Percentiles rank a stretch among this genome's conserved stretches.
phyloP scores from a whole-genome alignment of 2,113 vertebrate species.

The Pteruthius melanotis region DNA sequence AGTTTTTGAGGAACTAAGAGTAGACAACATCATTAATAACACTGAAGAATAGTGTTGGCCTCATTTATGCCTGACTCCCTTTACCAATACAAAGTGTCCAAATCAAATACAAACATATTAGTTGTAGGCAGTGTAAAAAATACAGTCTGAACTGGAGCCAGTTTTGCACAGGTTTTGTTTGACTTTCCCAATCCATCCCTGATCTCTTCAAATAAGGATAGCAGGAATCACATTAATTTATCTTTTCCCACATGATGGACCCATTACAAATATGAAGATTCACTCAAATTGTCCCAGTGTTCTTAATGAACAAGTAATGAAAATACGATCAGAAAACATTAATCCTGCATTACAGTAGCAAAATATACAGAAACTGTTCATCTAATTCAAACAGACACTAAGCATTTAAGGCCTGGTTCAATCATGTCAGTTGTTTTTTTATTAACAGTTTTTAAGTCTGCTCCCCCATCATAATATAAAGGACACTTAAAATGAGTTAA shows the following conservation, averaged over 20 bases:
- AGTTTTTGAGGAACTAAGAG: conserved; percentile 72
- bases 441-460: neutral
- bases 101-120: conserved; percentile 66
- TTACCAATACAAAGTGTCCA: conserved; percentile 61
- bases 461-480: neutral
- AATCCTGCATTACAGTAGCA: neutral
- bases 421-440: neutral
- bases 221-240: neutral
- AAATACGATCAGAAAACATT: neutral
- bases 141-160: neutral
- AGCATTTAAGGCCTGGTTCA: neutral
- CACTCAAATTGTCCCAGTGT: neutral
- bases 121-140: conserved; percentile 25
- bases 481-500: neutral
- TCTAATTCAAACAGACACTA: neutral
- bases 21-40: conserved; percentile 78
- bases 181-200: neutral
- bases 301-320: neutral
- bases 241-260: neutral
- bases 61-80: conserved; percentile 62
- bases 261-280: neutral
- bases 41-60: conserved; percentile 70
- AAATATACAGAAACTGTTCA: neutral
- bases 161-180: neutral
- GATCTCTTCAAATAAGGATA: neutral